Conservation (phyloP, 2,797 vertebrate species). For the Caiman crocodilus region DNA sequence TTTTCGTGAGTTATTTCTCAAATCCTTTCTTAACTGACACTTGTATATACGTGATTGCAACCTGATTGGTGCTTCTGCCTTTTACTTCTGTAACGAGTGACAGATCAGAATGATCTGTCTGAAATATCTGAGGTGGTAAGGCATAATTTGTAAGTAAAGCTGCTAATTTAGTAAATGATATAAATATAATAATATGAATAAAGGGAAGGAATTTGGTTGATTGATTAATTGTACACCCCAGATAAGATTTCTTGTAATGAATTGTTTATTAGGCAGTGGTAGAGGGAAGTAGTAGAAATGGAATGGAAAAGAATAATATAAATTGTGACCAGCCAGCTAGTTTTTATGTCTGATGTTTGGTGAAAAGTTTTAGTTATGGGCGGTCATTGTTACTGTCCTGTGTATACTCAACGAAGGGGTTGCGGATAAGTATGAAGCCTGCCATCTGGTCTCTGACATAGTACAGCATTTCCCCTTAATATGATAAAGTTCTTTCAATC, state of each 20-base stretch:
- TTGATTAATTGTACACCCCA: background rate
- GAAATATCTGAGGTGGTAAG: background rate
- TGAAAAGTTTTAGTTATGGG: conserved; percentile 43
- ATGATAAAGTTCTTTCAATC: background rate
- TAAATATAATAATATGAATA: background rate
- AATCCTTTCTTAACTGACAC: background rate
- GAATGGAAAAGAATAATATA: background rate
- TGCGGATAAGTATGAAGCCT: conserved; percentile 26
- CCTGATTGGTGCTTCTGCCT: background rate
- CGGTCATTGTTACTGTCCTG: background rate
- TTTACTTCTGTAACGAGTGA: background rate
- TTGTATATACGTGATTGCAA: background rate
- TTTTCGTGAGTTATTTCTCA: background rate
- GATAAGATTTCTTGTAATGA: background rate
- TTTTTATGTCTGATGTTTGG: background rate
- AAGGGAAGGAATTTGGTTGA: background rate
- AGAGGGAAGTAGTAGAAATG: background rate
- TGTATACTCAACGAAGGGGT: background rate
- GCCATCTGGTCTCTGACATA: conserved; percentile 32
- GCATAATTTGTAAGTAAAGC: background rate
- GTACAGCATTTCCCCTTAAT: background rate
- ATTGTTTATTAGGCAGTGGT: background rate
- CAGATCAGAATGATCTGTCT: background rate
- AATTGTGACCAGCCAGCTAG: background rate
- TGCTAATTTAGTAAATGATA: background rate